phyloP scores from a whole-genome alignment of 2,888 invertebrate genomes.

The Nemurella pictetii region DNA sequence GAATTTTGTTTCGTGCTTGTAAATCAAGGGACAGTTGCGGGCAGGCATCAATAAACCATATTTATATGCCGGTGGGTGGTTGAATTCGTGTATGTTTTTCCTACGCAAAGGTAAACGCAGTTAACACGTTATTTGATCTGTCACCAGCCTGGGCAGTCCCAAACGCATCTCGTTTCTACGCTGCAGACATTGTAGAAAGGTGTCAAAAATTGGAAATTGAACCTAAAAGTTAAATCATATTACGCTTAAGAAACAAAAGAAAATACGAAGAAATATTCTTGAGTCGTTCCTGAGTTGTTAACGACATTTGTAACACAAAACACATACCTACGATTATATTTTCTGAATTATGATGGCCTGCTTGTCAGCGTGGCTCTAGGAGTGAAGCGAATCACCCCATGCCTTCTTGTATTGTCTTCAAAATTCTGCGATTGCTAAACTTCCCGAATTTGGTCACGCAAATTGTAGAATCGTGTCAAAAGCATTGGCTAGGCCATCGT shows the following conservation, averaged over 20 bases:
- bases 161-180: not conserved
- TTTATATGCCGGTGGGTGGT: not conserved
- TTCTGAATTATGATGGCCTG: not conserved
- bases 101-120: not conserved
- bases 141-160: not conserved
- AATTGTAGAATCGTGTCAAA: not conserved
- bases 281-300: not conserved
- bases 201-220: not conserved
- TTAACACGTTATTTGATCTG: not conserved
- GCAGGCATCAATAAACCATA: not conserved
- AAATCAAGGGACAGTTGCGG: not conserved
- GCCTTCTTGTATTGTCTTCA: not conserved
- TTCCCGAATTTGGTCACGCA: not conserved
- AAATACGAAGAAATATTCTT: not conserved
- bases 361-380: no score
- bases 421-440: not conserved
- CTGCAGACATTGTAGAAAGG: not conserved
- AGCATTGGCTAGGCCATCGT: not conserved
- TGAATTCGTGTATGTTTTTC: not conserved
- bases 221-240: not conserved
- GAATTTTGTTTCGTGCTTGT: not conserved
- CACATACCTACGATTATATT: not conserved
- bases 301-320: no score
- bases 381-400: not conserved
- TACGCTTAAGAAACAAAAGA: not conserved